Evolutionary conservation across 2,113 vertebrate genomes (phyloP).

Genomic region (Tinamus guttatus): DNA sequence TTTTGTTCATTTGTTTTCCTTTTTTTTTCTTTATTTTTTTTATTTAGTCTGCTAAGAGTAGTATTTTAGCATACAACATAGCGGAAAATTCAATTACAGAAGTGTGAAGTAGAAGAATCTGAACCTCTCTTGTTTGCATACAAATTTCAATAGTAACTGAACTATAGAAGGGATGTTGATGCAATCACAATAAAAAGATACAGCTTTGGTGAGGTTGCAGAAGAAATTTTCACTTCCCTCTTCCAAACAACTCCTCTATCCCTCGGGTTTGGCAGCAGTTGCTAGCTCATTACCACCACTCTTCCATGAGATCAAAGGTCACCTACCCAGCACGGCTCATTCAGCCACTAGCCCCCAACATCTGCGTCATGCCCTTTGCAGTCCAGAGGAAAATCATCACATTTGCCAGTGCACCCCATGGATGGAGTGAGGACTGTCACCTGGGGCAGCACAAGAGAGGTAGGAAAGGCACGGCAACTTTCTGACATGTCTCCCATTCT

Average conservation of each 20-base stretch:
- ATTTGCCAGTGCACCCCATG: neutral
- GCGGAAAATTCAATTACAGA: neutral
- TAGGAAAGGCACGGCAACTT: neutral
- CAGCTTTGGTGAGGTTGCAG: neutral
- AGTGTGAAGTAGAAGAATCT: neutral
- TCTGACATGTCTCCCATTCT: neutral
- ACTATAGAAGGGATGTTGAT: neutral
- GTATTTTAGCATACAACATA: slow-evolving; percentile 2
- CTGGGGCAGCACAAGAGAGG: neutral
- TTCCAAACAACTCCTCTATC: neutral
- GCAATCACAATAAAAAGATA: neutral
- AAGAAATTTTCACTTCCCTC: neutral
- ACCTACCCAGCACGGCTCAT: neutral
- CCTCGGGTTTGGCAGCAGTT: neutral
- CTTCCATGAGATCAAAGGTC: neutral
- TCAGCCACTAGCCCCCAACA: neutral
- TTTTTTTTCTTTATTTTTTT: neutral
- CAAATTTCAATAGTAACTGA: neutral
- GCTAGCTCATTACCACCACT: neutral
- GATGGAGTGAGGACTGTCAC: neutral
- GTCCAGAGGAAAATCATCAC: neutral
- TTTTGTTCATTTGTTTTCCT: neutral
- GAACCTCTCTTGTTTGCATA: neutral
- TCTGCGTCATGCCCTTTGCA: accelerated
- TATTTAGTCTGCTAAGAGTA: neutral